Evolutionary conservation across 2,797 vertebrate genomes (phyloP), one percentile per base, ranked within the genome.

Genomic region (Hydrolagus colliei): DNA sequence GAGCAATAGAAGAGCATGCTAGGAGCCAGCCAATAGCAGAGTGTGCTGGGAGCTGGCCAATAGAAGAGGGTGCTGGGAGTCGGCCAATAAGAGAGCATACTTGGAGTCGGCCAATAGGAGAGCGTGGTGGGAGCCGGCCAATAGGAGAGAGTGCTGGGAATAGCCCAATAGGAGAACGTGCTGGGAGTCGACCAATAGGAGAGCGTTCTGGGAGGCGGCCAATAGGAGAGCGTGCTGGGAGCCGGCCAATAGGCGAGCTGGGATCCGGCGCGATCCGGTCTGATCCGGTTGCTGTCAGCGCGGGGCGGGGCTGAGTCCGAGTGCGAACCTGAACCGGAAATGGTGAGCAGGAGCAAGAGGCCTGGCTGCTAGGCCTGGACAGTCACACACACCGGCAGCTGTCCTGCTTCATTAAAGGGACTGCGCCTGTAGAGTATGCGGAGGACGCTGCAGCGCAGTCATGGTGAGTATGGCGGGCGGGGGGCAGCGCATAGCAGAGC

Each of bases 401-500:
- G 6, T 61, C 52, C 35, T 12, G 32, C 9, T 20, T 10, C 22
- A 14, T 84, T 67, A 84, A 84, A 84, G 79, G 65, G 79, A 68
- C 65, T 84, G 79, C 32, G 1, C 79, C 41, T 16, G 79, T 35
- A 67, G 79, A 84, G 65, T 32, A 84, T 84, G 79, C 63, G 79
- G 27, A 71, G 32, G 65, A 41, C 65, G 71, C 41, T 32, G 79
- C 65, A 84, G 32, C 4, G 41, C 5, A 84, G 71, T 18, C 16
- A 84, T 84, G 79, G 79, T 84, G 79, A 84, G 79, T 84, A 16
- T 4, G 8, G 22, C 86, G 11, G 89, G 85, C 0, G 20, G 88
- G 20, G 88, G 61, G 88, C 74, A 89, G 88, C 67, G 61, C 10
- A 87, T 87, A 90, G 87, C 86, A 82, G 0, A 87, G 88, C 87